Base-by-base conservation (phyloP, 2,888 invertebrate genomes). In the Oeneis ivallda region DNA sequence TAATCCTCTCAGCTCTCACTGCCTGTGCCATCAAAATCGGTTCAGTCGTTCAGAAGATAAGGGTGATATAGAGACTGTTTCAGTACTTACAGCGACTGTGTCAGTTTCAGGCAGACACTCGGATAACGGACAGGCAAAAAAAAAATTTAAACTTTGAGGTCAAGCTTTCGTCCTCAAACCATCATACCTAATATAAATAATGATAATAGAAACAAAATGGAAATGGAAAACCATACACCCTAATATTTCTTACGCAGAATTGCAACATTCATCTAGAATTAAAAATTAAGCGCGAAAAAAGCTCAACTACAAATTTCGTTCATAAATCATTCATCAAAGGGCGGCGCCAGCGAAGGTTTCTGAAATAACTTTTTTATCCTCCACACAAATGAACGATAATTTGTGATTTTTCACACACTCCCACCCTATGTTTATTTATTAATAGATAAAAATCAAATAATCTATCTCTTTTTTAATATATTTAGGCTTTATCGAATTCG, bases 381-480 rank as follows among this genome's bases (percentile, higher is more conserved):
- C 26, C 52, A 52, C 58, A 77, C 78, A 80, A 83, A 81, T 75
- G 75, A 71, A 70, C 72, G 72, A 73, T 86, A 89, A 91, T 92
- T 90, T 89, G 86, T 80, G 82, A 92, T 92, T 90, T 77, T 87
- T 84, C 89, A 89, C 91, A 86, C 89, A 83, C 85, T 79, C 89
- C 86, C 84, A 71, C 74, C 62, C 66, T 71, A 70, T 71, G 70
- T 69, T 66, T 50, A 43, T 57, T 52, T 60, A 63, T 59, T 47
- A 56, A 59, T 59, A 26, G 43, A 17, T 60, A 65, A 71, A 65
- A 11, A 56, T 50, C 15, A 39, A 9, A 63, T 43, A 63, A 71
- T 72, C 58, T 69, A 71, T 71, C 67, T 67, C 10, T 67, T 65
- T 62, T 63, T 58, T 13, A n/a, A 54, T 53, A 58, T 19, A 7